A percentile compares a stretch with the other conserved stretches of the same genome.
These are phyloP conservation scores for Arctopsyche grandis DNA, from an alignment of 1,140 invertebrate genomes.

Conservation along the genomic window DNA sequence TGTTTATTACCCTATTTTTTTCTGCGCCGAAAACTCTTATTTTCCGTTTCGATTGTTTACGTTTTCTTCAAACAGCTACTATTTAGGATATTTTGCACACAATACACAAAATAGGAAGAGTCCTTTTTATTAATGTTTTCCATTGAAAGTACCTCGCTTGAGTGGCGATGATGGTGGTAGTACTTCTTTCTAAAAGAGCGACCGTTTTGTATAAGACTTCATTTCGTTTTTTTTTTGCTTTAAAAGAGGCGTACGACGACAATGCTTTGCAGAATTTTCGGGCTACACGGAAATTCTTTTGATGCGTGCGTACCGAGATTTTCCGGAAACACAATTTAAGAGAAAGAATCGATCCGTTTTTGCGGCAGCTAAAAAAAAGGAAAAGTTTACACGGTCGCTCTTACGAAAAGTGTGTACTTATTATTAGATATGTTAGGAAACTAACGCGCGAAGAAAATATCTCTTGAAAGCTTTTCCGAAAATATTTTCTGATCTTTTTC, in stretches of 20 bases:
- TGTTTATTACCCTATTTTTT: not conserved
- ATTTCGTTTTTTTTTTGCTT: not conserved
- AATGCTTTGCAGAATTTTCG: not conserved
- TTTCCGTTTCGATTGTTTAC: conserved; percentile 19
- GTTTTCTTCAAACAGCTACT: not conserved
- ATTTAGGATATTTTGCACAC: conserved; percentile 10
- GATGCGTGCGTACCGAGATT: not conserved
- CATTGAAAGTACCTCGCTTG: not conserved
- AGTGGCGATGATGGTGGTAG: not conserved
- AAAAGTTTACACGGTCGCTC: no score
- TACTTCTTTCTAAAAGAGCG: not conserved
- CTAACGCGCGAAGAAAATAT: no score
- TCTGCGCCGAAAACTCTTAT: no score
- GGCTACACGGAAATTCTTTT: conserved; percentile 9
- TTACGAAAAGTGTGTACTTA: no score
- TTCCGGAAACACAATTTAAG: not conserved
- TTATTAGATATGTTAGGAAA: no score
- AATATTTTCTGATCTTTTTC: no score
- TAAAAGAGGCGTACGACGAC: conserved; percentile 4
- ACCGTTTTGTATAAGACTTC: conserved; percentile 24
- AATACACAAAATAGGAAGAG: conserved; percentile 23
- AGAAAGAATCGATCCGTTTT: not conserved
- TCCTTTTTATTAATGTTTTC: conserved; percentile 31
- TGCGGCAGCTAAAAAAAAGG: no score
- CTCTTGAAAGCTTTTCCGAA: no score